phyloP scores from a whole-genome alignment of 2,888 invertebrate species.

The Melinopterus prodromus region DNA sequence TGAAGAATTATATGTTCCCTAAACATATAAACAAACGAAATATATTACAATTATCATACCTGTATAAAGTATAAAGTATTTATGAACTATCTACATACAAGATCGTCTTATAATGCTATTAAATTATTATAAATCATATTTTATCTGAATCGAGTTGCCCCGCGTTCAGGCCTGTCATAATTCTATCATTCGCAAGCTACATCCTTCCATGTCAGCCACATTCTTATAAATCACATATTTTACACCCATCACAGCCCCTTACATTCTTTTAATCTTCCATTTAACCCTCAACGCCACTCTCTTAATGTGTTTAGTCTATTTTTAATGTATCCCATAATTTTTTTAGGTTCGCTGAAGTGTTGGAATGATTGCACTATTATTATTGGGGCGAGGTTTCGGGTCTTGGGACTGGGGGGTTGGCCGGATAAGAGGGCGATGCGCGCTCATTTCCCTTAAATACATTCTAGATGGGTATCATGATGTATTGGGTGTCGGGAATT shows the following conservation, averaged over 20 bases:
- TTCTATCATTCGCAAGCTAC: too few relatives aligned
- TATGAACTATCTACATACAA: too few relatives aligned
- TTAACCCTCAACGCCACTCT: background rate
- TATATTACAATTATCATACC: too few relatives aligned
- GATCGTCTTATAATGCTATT: too few relatives aligned
- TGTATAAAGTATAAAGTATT: too few relatives aligned
- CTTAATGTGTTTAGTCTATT: background rate
- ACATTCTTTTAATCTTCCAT: background rate
- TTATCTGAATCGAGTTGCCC: too few relatives aligned
- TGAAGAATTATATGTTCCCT: too few relatives aligned
- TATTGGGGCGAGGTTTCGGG: conserved; percentile 4
- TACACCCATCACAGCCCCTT: background rate
- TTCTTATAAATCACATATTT: background rate
- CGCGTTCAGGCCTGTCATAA: too few relatives aligned
- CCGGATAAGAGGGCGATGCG: conserved; percentile 1
- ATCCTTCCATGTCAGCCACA: too few relatives aligned
- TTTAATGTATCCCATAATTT: background rate
- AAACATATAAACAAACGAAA: too few relatives aligned
- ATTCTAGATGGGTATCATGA: conserved; percentile 19
- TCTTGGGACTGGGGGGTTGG: background rate
- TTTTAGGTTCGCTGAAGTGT: background rate
- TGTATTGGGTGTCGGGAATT: conserved; percentile 17
- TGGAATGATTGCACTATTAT: background rate
- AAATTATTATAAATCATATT: too few relatives aligned
- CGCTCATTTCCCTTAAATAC: conserved; percentile 19